Evolutionary conservation across 2,888 invertebrate genomes (phyloP).

Genomic region (Chloromyia formosa): DNA sequence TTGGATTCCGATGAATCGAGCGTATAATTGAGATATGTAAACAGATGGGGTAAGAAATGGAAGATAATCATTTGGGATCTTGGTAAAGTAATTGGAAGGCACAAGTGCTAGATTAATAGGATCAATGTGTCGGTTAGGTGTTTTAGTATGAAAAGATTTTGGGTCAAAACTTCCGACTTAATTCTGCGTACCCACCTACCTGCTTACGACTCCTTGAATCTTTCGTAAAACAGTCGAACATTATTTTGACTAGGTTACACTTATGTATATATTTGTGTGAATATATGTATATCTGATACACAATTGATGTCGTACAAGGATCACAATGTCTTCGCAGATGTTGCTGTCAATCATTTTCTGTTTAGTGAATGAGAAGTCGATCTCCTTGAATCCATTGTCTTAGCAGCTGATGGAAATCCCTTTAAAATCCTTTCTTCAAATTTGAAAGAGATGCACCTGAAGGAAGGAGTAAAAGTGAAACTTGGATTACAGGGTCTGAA

Average conservation of each 20-base stretch:
- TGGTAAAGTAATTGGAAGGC: no score
- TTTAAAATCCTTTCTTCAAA: background rate
- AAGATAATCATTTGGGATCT: background rate
- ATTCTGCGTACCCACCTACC: no score
- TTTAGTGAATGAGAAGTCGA: background rate
- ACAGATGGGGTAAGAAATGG: conserved; percentile 2
- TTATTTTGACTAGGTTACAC: conserved; percentile 21
- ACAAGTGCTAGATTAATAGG: no score
- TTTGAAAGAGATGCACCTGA: background rate
- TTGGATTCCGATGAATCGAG: conserved; percentile 21
- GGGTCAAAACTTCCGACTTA: no score
- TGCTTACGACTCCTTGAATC: no score
- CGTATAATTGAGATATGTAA: conserved; percentile 41
- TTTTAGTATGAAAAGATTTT: no score
- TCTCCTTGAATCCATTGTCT: background rate
- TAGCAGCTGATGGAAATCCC: conserved; percentile 8
- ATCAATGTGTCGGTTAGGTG: no score
- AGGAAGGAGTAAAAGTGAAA: conserved; percentile 7
- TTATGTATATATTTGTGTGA: no score
- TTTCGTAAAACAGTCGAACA: background rate
- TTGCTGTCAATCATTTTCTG: conserved; percentile 46
- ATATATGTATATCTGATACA: background rate
- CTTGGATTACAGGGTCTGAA: background rate
- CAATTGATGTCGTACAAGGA: background rate
- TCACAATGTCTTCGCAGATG: conserved; percentile 41